These are phyloP conservation scores for Ecliptopera silaceata DNA, from an alignment of 2,888 invertebrate species.

Conservation along the genomic window DNA sequence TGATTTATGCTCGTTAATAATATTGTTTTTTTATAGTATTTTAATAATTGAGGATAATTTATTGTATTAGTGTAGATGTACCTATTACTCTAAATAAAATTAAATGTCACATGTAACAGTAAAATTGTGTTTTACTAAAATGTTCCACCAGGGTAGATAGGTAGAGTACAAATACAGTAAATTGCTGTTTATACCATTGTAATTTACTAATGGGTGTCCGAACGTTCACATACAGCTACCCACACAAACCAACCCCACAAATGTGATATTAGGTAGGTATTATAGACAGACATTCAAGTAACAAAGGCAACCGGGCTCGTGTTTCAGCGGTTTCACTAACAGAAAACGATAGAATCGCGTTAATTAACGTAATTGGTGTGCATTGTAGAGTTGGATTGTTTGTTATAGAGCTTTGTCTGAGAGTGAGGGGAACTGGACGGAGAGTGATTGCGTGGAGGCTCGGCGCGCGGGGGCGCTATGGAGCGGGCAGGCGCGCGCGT, in stretches of 20 bases:
- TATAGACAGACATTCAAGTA: slow-evolving; percentile 13
- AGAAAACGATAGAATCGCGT: slow-evolving; percentile 28
- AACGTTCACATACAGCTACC: slow-evolving; percentile 6
- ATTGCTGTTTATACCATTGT: neutral
- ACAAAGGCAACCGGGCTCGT: slow-evolving; percentile 20
- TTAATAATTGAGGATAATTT: neutral
- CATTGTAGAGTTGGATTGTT: slow-evolving; percentile 22
- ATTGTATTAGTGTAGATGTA: neutral
- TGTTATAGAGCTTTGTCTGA: slow-evolving; percentile 48
- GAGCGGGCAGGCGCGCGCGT: slow-evolving; percentile 85
- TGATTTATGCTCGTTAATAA: slow-evolving; percentile 12
- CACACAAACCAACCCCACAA: slow-evolving; percentile 19
- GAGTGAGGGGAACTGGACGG: slow-evolving; percentile 77
- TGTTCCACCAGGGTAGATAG: neutral
- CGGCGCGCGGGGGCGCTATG: slow-evolving; percentile 81
- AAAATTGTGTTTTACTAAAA: slow-evolving; percentile 12
- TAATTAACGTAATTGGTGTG: slow-evolving; percentile 30
- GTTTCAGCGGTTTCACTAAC: slow-evolving; percentile 29
- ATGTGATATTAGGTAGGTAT: slow-evolving; percentile 18
- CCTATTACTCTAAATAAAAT: slow-evolving; percentile 7
- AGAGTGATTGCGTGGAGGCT: slow-evolving; percentile 66
- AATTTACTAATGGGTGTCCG: slow-evolving; percentile 10
- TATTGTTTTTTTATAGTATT: slow-evolving; percentile 2
- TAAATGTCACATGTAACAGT: slow-evolving; percentile 12
- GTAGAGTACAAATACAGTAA: neutral